These are phyloP conservation scores for Lamproptera curius DNA, from an alignment of 2,888 invertebrate genomes.

Conservation along the genomic window DNA sequence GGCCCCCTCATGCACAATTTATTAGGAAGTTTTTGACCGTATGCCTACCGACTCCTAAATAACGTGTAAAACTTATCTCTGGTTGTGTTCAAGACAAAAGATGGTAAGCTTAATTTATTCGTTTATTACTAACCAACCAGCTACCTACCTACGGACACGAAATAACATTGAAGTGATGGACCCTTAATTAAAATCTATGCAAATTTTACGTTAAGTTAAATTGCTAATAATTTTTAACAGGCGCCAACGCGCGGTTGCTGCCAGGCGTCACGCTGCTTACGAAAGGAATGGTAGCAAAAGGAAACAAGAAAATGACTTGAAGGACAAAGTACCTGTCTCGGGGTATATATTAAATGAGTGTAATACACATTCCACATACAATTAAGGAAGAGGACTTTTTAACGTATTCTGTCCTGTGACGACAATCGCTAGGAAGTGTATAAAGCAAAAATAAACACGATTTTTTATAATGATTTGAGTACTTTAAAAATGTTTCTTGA, in stretches of 20 bases:
- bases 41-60: not conserved
- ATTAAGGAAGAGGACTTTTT: no score
- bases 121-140: not conserved
- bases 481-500: not conserved
- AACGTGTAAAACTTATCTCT: not conserved
- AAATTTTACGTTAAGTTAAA: not conserved
- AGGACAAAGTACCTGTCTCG: slow-evolving; percentile 31
- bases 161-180: not conserved
- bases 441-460: not conserved
- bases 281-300: slow-evolving; percentile 27
- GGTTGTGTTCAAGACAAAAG: not conserved
- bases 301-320: slow-evolving; percentile 33
- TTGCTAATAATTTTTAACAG: slow-evolving; percentile 30
- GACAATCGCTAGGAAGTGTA: not conserved
- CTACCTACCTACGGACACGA: not conserved
- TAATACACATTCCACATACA: no score
- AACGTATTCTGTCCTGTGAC: no score
- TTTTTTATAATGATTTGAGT: not conserved
- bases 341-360: slow-evolving; percentile 26
- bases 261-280: slow-evolving; percentile 34
- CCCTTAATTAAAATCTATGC: not conserved
- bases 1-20: no score
- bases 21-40: no score
- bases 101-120: not conserved
- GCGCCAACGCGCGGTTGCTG: slow-evolving; percentile 43